Evolutionary conservation across 2,888 invertebrate genomes (phyloP).

Genomic region (Diaprepes abbreviatus): DNA sequence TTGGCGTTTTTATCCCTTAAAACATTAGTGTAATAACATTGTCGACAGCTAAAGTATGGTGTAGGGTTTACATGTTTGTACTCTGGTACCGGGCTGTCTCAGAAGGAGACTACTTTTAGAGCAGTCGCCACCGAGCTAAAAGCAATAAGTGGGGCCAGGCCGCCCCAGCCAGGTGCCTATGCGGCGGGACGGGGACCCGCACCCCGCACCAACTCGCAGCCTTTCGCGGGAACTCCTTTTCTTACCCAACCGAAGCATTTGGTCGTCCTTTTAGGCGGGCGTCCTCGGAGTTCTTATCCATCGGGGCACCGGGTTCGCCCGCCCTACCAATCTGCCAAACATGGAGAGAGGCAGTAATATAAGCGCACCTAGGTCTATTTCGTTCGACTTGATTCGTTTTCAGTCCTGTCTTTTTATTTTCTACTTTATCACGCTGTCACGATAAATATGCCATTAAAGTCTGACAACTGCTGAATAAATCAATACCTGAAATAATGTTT

Average conservation of each 20-base stretch:
- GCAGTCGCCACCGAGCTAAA: conserved; percentile 46
- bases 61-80: conserved; percentile 28
- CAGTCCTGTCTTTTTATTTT: conserved; percentile 23
- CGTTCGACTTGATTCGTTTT: conserved; percentile 22
- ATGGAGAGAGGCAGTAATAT: conserved; percentile 64
- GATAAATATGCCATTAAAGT: too few species aligned
- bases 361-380: conserved; percentile 32
- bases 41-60: conserved; percentile 6
- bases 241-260: conserved; percentile 51
- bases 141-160: conserved; percentile 47
- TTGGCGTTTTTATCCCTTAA: background rate
- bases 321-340: conserved; percentile 64
- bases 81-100: conserved; percentile 32
- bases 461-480: too few species aligned
- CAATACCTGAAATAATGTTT: background rate
- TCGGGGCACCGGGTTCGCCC: conserved; percentile 50
- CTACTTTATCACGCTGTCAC: conserved; percentile 1
- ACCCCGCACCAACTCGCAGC: conserved; percentile 50
- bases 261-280: conserved; percentile 59
- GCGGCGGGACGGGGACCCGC: conserved; percentile 61
- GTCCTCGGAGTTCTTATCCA: conserved; percentile 52
- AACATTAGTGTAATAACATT: background rate
- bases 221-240: conserved; percentile 50
- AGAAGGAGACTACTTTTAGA: conserved; percentile 25
- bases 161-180: conserved; percentile 53